Evolutionary conservation across 2,888 invertebrate genomes (phyloP), one percentile per base, ranked within the genome.

Genomic region (Pemphredon lugubris): DNA sequence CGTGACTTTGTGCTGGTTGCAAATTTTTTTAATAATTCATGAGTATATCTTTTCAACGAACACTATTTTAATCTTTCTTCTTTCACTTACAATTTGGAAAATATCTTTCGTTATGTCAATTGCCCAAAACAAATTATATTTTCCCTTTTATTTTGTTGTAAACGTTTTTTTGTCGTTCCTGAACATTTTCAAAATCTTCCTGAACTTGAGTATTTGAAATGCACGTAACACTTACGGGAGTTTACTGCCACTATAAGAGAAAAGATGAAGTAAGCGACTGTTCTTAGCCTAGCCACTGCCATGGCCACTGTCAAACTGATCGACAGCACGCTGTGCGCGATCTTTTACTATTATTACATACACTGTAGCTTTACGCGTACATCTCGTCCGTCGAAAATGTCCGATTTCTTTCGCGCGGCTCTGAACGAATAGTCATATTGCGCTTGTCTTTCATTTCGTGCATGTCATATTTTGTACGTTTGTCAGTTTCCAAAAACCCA

Each of bases 281-380:
- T 68, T 58, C 60, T 75, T 48, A 67, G 40, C 76, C 78, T 61
- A 63, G 44, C 64, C 81, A 84, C 77, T 66, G 69, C 65, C 75
- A 60, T 73, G 65, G 67, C 59, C 63, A 72, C 66, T 71, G 61
- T 70, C 50, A 57, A 66, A 81, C 77, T 76, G 71, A 73, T 67
- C 55, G 53, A 63, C 61, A 47, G 48, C 47, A 51, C 61, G 53
- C 72, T 57, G 32, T 40, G 18, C 45, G 57, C 45, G 50, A 53
- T 66, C 76, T 71, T 72, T 60, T 66, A 65, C 37, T 51, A 64
- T 63, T 59, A 70, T 74, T 54, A 26, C 58, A 47, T 55, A 69
- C 65, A 42, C 54, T 40, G 57, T 51, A 77, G 68, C 75, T 69
- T 61, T 50, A 47, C 65, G 60, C 51, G 53, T 51, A 50, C 64